A percentile compares a stretch with the other conserved stretches of the same genome.
Evolutionary conservation across 2,797 vertebrate genomes (phyloP).

Genomic region (Sphenopsis melanotis): DNA sequence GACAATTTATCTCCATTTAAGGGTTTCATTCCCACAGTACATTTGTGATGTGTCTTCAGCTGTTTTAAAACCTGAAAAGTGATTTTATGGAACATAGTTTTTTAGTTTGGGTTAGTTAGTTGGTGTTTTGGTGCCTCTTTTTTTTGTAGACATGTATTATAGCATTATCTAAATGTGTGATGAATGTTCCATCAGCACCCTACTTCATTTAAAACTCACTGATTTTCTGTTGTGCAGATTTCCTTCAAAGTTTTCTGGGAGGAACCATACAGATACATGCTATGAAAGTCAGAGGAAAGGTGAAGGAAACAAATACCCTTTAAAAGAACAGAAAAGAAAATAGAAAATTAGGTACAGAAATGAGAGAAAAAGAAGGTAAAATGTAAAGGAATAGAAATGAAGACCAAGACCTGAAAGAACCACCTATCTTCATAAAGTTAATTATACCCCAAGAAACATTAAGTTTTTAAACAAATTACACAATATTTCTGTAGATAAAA

Average conservation of each 20-base stretch:
- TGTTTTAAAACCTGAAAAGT: not conserved
- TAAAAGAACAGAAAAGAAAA: not conserved
- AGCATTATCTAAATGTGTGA: not conserved
- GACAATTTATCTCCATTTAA: not conserved
- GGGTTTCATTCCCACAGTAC: not conserved
- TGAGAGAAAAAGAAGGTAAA: not conserved
- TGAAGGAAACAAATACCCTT: not conserved
- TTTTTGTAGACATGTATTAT: not conserved
- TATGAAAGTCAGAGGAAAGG: not conserved
- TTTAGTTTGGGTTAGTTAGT: not conserved
- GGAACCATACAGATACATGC: not conserved
- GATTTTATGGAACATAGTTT: not conserved
- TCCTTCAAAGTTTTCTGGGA: not conserved
- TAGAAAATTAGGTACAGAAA: not conserved
- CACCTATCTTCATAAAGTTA: not conserved
- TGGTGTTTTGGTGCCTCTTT: not conserved
- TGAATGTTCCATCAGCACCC: not conserved
- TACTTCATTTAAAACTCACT: not conserved
- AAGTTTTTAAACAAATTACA: not conserved
- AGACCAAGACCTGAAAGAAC: not conserved
- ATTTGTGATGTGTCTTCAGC: not conserved
- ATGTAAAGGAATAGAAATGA: not conserved
- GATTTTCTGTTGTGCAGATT: not conserved
- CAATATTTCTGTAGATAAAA: not conserved
- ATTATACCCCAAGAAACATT: not conserved